phyloP scores from a whole-genome alignment of 2,113 vertebrate species.

The Pundamilia nyererei region DNA sequence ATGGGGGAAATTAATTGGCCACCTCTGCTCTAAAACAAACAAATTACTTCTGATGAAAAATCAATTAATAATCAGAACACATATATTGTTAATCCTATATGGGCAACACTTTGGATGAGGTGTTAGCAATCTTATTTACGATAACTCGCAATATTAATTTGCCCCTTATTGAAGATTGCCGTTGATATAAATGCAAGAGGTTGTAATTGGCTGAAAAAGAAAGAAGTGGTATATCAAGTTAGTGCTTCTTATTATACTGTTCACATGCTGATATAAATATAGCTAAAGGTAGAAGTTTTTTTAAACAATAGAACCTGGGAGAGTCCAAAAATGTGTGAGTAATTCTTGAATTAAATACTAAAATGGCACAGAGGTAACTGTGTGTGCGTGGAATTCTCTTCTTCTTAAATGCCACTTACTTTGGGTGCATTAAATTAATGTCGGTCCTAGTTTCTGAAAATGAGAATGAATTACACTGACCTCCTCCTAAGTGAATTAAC shows the following conservation, averaged over 20 bases:
- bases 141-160: not conserved
- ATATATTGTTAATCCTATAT: not conserved
- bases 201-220: not conserved
- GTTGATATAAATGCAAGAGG: not conserved
- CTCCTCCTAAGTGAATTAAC: constrained; percentile 61
- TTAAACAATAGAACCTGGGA: not conserved
- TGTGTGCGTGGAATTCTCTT: not conserved
- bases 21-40: not conserved
- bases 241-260: not conserved
- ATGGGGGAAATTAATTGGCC: not conserved
- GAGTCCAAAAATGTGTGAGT: not conserved
- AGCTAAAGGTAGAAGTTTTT: not conserved
- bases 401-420: constrained; percentile 47
- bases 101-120: not conserved
- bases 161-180: not conserved
- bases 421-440: constrained; percentile 48
- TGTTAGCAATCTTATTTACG: not conserved
- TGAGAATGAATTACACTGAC: constrained; percentile 61
- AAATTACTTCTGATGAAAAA: not conserved
- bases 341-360: not conserved
- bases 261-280: not conserved
- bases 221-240: not conserved
- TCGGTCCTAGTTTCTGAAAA: constrained; percentile 41
- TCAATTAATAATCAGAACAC: not conserved
- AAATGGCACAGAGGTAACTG: not conserved